Evolutionary conservation across 1,140 invertebrate genomes (phyloP), one percentile per base, ranked within the genome.

Genomic region (Whitmania pigra): DNA sequence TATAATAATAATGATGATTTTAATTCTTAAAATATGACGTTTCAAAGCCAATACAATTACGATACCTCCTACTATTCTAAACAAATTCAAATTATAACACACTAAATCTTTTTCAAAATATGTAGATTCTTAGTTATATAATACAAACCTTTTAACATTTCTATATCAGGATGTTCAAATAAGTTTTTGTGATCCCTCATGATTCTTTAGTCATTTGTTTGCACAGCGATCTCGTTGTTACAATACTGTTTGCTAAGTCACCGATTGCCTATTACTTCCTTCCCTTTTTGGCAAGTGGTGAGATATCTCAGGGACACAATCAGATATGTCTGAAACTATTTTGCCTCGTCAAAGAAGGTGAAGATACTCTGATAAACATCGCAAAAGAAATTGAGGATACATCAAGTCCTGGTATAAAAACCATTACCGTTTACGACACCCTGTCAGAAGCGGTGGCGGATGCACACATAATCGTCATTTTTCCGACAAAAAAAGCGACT

Each of bases 221-320:
- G 7, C 20, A 63, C 29, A 63, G 57, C 57, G 29, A 63, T n/a
- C 57, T 63, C 22, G 22, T 63, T 15, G 57, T 63, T 22, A 63
- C 57, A n/a, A 63, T 63, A 13, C 22, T 63, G 22, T 63, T 63
- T 63, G 57, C 57, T n/a, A 31, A 31, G 57, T 63, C 57, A 25
- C 22, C 22, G 57, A 13, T 63, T 13, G 57, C 57, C 29, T 63
- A 63, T 31, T 63, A 18, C 20, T 63, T 63, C 57, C 9, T 63
- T 25, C 57, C 57, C 29, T 31, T 63, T 22, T 25, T 63, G 22
- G 57, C 57, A 15, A 63, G 29, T 13, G 57, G 57, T 15, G 29
- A 22, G 9, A n/a, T 63, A 22, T 18, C 29, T 63, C 57, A 22
- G 29, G 57, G 29, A 22, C 22, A 63, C 57, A 22, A 63, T 31